A percentile compares a stretch with the other conserved stretches of the same genome.
Conservation (phyloP, 2,888 invertebrate genomes). For the Heliconius sara region DNA sequence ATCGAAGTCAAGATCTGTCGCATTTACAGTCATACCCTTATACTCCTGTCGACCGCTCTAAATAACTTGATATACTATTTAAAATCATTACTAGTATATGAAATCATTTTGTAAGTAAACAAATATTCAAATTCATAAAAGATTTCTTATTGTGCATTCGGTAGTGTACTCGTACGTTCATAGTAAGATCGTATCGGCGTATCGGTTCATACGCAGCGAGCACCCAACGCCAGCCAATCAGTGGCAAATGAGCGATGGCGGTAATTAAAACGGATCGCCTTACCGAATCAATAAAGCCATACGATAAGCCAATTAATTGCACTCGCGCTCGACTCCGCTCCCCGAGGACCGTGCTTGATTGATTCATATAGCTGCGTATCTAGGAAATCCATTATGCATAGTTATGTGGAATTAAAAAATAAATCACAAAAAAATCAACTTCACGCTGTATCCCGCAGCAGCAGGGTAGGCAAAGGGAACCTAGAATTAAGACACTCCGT, state of each 20-base stretch:
- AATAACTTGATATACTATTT: not conserved
- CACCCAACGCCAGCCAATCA: conserved; percentile 66
- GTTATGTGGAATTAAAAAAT: conserved; percentile 23
- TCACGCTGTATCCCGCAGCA: too few relatives aligned
- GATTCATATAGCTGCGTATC: conserved; percentile 48
- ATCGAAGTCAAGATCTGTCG: too few relatives aligned
- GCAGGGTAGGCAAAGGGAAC: too few relatives aligned
- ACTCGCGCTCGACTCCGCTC: conserved; percentile 66
- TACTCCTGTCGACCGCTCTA: too few relatives aligned
- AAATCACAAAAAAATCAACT: too few relatives aligned
- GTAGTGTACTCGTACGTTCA: conserved; percentile 21
- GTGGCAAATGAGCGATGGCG: conserved; percentile 77
- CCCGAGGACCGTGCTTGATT: conserved; percentile 63
- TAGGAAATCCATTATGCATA: conserved; percentile 44
- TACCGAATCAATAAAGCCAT: conserved; percentile 80
- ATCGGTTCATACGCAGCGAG: conserved; percentile 36
- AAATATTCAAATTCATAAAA: not conserved
- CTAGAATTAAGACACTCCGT: too few relatives aligned
- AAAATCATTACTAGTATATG: not conserved
- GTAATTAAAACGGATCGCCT: conserved; percentile 83
- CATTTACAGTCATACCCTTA: too few relatives aligned
- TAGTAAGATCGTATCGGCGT: conserved; percentile 39
- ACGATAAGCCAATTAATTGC: conserved; percentile 83
- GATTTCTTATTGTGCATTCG: not conserved
- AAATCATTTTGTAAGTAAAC: not conserved